A percentile compares a stretch with the other conserved stretches of the same genome.
Conservation (phyloP, 2,888 invertebrate species). For the Cryptus viduatorius region DNA sequence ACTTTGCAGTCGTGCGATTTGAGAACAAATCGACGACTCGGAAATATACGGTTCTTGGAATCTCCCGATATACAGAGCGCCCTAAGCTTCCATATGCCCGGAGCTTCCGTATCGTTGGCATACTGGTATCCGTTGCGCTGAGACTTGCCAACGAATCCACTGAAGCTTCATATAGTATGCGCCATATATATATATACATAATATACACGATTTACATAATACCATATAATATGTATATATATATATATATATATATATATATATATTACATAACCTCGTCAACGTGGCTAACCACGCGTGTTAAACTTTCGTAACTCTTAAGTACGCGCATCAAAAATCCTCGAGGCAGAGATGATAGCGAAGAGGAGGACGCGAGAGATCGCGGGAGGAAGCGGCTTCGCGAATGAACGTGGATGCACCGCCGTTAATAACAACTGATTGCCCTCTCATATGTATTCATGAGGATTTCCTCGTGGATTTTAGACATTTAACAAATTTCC, state of each 20-base stretch:
- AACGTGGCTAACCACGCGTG: slow-evolving; percentile 57
- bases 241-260: slow-evolving; percentile 16
- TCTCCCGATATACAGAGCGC: not conserved
- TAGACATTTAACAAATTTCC: slow-evolving; percentile 64
- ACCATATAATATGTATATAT: not conserved
- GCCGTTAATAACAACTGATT: slow-evolving; percentile 68
- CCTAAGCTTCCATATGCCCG: not conserved
- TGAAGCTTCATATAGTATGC: not conserved
- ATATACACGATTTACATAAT: slow-evolving; percentile 13
- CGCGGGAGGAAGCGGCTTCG: slow-evolving; percentile 25
- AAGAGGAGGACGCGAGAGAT: not conserved
- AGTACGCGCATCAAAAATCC: slow-evolving; percentile 61
- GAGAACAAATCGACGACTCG: not conserved
- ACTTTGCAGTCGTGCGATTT: not conserved
- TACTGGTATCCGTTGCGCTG: not conserved
- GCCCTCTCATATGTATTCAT: slow-evolving; percentile 68
- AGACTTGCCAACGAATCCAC: not conserved
- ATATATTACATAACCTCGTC: slow-evolving; percentile 5
- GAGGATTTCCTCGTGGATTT: slow-evolving; percentile 63
- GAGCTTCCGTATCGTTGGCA: not conserved
- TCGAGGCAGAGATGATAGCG: not conserved
- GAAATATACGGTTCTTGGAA: not conserved
- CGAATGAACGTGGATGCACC: slow-evolving; percentile 46
- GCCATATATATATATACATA: not conserved
- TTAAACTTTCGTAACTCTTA: slow-evolving; percentile 63